Conservation (phyloP, 2,888 invertebrate species). For the Crocallis elinguaria region DNA sequence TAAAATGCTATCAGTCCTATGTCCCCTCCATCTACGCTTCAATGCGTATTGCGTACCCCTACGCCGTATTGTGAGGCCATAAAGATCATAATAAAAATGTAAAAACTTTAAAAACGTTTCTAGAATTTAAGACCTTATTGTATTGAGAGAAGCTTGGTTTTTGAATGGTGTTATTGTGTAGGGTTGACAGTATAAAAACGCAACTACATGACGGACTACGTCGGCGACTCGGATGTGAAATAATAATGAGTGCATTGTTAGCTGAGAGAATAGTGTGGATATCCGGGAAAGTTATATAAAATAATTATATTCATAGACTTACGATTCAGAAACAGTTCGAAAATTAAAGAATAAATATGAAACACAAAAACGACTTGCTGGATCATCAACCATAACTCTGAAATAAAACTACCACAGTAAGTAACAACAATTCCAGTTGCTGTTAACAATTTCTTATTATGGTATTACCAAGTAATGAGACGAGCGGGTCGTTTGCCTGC, state of each 20-base stretch:
- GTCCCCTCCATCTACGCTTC: slow-evolving; percentile 35
- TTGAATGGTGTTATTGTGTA: slow-evolving; percentile 20
- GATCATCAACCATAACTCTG: too few relatives aligned
- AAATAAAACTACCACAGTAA: too few relatives aligned
- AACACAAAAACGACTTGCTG: too few relatives aligned
- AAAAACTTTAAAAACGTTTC: slow-evolving; percentile 19
- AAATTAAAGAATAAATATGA: too few relatives aligned
- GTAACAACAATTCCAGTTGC: too few relatives aligned
- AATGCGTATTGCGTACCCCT: slow-evolving; percentile 32
- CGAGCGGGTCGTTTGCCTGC: too few relatives aligned
- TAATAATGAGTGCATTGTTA: slow-evolving; percentile 81
- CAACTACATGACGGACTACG: slow-evolving; percentile 71
- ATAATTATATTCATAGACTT: too few relatives aligned
- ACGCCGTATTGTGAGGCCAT: slow-evolving; percentile 35
- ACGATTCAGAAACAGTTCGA: too few relatives aligned
- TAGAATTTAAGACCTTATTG: slow-evolving; percentile 5
- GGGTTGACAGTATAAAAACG: slow-evolving; percentile 65
- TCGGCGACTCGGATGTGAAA: slow-evolving; percentile 70
- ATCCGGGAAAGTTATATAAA: slow-evolving; percentile 25
- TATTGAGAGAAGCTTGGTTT: slow-evolving; percentile 21
- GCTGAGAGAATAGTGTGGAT: slow-evolving; percentile 54
- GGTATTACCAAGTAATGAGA: too few relatives aligned
- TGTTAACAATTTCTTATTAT: too few relatives aligned
- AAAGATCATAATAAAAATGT: slow-evolving; percentile 46
- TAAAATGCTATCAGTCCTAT: slow-evolving; percentile 76